Percentiles rank a stretch among this genome's conserved stretches.
These are phyloP conservation scores for Gymnocephalus cernua DNA, from an alignment of 2,113 vertebrate genomes.

Conservation along the genomic window DNA sequence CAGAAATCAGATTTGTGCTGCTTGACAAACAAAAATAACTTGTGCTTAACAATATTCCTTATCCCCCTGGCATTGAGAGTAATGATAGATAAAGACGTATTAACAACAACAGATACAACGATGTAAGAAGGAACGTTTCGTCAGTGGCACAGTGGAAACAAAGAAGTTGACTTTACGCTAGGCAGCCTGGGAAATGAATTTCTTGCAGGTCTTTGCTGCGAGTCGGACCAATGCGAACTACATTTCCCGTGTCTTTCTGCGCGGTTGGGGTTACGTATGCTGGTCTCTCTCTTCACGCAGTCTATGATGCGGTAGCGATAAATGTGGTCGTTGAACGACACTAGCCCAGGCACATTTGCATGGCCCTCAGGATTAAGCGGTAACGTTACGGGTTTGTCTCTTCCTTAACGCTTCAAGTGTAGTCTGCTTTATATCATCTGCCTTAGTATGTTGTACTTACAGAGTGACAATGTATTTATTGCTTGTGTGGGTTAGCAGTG, in stretches of 20 bases:
- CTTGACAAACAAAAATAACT: too few species aligned
- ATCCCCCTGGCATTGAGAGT: too few species aligned
- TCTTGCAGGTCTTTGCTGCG: fast-evolving
- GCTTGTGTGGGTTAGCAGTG: neutral
- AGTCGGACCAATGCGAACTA: neutral
- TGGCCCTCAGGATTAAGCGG: conserved; percentile 38
- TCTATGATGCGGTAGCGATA: conserved; percentile 18
- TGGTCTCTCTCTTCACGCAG: conserved; percentile 39
- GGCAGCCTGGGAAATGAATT: conserved; percentile 38
- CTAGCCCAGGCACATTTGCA: conserved; percentile 11
- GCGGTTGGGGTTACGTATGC: conserved; percentile 35
- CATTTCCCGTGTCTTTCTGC: conserved; percentile 65
- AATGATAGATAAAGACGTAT: too few species aligned
- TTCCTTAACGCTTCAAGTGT: conserved; percentile 31
- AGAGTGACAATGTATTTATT: neutral
- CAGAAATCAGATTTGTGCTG: too few species aligned
- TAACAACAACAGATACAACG: too few species aligned
- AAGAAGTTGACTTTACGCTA: neutral
- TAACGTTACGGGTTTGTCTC: neutral
- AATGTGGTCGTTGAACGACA: conserved; percentile 61
- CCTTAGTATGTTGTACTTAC: neutral
- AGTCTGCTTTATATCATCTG: fast-evolving
- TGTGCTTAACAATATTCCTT: too few species aligned
- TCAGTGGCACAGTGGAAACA: neutral
- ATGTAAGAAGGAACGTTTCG: too few species aligned